phyloP scores from a whole-genome alignment of 2,888 invertebrate species.

The Zaprionus lineosus region DNA sequence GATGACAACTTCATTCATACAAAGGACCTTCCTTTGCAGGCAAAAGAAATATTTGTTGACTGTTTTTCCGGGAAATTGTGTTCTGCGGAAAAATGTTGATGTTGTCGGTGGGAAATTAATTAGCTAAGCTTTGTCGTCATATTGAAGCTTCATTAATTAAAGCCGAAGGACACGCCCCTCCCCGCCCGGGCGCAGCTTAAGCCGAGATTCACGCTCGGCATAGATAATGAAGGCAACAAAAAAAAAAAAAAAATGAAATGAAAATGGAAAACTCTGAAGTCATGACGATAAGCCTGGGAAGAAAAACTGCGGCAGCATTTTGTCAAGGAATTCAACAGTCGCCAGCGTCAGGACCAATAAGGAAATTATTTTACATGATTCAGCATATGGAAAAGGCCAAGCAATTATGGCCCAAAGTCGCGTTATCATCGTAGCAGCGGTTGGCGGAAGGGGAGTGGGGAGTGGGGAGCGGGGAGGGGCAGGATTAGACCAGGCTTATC shows the following conservation, averaged over 20 bases:
- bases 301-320: conserved; percentile 37
- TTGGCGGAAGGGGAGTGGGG: no score
- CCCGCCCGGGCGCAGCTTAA: conserved; percentile 32
- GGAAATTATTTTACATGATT: conserved; percentile 71
- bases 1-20: no score
- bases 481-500: no score
- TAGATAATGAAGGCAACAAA: conserved; percentile 54
- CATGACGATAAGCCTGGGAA: conserved; percentile 28
- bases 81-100: conserved; percentile 16
- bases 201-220: conserved; percentile 55
- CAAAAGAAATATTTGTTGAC: no score
- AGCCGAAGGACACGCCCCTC: no score
- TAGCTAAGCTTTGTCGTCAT: conserved; percentile 65
- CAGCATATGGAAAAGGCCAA: conserved; percentile 59
- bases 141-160: conserved; percentile 69
- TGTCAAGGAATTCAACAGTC: conserved; percentile 67
- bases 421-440: conserved; percentile 54
- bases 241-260: conserved; percentile 16
- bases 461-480: no score
- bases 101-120: conserved; percentile 61
- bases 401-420: conserved; percentile 66
- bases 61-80: neutral
- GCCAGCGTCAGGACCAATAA: conserved; percentile 52
- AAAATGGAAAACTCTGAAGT: conserved; percentile 38
- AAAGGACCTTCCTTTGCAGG: no score